Percentiles rank a stretch among this genome's conserved stretches.
Evolutionary conservation across 92 coral and sea anemone species (phyloP).

Genomic region (Zoanthus sociatus): DNA sequence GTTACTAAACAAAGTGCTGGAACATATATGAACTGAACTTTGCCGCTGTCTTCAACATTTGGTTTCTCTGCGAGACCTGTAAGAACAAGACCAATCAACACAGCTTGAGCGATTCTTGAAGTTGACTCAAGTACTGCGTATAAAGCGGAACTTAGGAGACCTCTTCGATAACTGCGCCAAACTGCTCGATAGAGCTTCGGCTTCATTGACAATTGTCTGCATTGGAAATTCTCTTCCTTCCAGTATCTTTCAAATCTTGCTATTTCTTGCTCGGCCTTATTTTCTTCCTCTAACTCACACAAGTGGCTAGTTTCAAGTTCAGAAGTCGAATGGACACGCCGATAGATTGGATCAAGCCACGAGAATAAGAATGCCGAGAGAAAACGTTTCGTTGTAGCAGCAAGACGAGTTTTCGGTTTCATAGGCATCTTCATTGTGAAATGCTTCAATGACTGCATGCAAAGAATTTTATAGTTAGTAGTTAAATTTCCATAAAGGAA

Average conservation of each 20-base stretch:
- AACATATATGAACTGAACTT: constrained; percentile 38
- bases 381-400: constrained; percentile 1
- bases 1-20: constrained; percentile 24
- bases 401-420: constrained; percentile 1
- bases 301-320: constrained; percentile 32
- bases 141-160: constrained; percentile 29
- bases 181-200: constrained; percentile 31
- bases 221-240: constrained; percentile 1
- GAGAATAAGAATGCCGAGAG: constrained; percentile 22
- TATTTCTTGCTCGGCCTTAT: constrained; percentile 22
- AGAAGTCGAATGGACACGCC: constrained; percentile 6
- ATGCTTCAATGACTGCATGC: constrained; percentile 11
- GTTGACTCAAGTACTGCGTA: constrained; percentile 28
- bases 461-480: constrained; percentile 2
- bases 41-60: neutral
- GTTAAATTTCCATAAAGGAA: constrained; percentile 15
- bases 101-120: constrained; percentile 43
- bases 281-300: constrained; percentile 21
- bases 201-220: neutral
- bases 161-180: constrained; percentile 32
- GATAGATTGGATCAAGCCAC: constrained; percentile 41
- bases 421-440: constrained; percentile 20
- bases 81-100: constrained; percentile 33
- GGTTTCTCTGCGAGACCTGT: constrained; percentile 28
- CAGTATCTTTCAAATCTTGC: constrained; percentile 31